Conservation (phyloP, 64 coral and sea anemone species). For the Pocillopora damicornis region DNA sequence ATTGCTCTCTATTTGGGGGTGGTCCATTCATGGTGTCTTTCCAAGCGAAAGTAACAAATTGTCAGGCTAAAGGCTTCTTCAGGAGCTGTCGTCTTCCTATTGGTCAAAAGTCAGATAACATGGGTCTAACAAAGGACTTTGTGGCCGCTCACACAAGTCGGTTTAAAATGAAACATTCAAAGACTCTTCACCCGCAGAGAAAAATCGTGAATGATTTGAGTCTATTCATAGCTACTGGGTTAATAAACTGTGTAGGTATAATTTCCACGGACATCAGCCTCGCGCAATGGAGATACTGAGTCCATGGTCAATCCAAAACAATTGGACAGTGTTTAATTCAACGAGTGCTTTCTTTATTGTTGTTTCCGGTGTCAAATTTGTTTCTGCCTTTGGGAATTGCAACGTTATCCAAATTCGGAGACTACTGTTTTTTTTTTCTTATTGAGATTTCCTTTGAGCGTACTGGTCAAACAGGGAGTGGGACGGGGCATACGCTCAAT, state of each 20-base stretch:
- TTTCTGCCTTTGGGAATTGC: not conserved
- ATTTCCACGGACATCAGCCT: not conserved
- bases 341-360: not conserved
- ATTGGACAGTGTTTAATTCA: not conserved
- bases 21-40: slow-evolving; percentile 40
- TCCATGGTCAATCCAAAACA: not conserved
- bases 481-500: too few relatives aligned
- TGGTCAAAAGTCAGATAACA: slow-evolving; percentile 5
- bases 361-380: not conserved
- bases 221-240: not conserved
- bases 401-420: not conserved
- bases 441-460: not conserved
- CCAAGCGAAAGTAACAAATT: slow-evolving; percentile 32
- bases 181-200: not conserved
- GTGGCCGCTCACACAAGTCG: not conserved
- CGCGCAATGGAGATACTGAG: not conserved
- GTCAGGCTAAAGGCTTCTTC: not conserved
- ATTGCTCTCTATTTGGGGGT: slow-evolving; percentile 34
- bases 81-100: slow-evolving; percentile 23
- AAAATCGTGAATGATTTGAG: not conserved
- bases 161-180: not conserved
- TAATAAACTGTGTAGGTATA: not conserved
- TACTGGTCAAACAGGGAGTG: too few relatives aligned
- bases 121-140: slow-evolving; percentile 5
- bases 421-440: not conserved